Conservation (phyloP, 2,888 invertebrate species). For the Thysanoteuthis rhombus region DNA sequence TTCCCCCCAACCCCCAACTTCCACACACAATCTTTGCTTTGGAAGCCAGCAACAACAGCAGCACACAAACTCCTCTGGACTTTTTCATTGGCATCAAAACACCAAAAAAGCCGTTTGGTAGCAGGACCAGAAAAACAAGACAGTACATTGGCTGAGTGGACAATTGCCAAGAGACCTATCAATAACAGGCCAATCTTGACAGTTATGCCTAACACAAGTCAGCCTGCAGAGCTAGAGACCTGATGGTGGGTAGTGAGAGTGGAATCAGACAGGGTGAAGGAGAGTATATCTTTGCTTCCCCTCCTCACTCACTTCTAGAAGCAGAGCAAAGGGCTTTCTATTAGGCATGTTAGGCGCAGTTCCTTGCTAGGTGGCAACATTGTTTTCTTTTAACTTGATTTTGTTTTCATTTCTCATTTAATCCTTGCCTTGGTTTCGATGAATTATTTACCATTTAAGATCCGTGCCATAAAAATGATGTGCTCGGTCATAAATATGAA, state of each 20-base stretch:
- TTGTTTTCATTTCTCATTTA: neutral
- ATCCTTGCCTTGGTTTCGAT: neutral
- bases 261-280: neutral
- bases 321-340: neutral
- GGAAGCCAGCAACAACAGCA: neutral
- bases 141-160: neutral
- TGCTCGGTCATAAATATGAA: neutral
- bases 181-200: slow-evolving; percentile 12
- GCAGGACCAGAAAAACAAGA: neutral
- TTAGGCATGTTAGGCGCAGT: neutral
- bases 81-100: neutral
- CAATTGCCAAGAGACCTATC: neutral
- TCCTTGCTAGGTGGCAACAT: neutral
- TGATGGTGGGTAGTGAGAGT: neutral
- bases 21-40: neutral
- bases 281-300: neutral
- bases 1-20: neutral
- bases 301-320: no score
- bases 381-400: neutral
- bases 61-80: neutral
- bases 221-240: neutral
- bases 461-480: neutral
- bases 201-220: neutral
- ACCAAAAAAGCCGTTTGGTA: slow-evolving; percentile 12
- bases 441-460: neutral